phyloP scores from a whole-genome alignment of 2,797 vertebrate species.

The Limosa lapponica region DNA sequence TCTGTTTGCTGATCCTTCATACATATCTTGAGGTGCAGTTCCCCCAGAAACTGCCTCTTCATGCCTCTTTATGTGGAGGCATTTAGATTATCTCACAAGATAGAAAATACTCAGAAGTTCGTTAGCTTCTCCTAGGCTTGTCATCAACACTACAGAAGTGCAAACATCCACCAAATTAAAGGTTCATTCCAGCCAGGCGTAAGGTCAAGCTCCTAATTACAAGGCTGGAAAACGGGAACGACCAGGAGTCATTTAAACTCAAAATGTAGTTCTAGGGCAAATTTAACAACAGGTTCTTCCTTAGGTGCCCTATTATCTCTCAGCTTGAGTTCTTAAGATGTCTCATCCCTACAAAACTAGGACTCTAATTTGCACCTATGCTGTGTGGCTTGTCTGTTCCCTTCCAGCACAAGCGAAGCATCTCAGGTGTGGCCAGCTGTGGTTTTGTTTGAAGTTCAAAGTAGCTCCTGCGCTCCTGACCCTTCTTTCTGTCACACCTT shows the following conservation, averaged over 20 bases:
- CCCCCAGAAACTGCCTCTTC: not conserved
- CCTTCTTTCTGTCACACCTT: not conserved
- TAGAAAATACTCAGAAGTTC: not conserved
- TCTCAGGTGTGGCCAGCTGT: not conserved
- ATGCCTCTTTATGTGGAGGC: not conserved
- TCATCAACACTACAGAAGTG: not conserved
- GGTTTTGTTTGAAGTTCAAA: not conserved
- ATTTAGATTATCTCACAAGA: not conserved
- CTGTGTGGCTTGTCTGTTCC: not conserved
- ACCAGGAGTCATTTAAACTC: not conserved
- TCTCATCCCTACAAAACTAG: not conserved
- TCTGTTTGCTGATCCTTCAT: not conserved
- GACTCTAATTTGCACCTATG: not conserved
- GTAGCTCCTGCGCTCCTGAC: not conserved
- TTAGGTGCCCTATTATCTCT: not conserved
- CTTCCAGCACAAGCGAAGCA: not conserved
- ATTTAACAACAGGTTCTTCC: conserved; percentile 1
- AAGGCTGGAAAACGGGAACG: not conserved
- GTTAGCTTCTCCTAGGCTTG: not conserved
- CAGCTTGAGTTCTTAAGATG: conserved; percentile 1
- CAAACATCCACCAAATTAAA: conserved; percentile 8
- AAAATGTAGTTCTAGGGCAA: not conserved
- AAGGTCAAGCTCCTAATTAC: conserved; percentile 19
- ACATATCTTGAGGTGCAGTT: not conserved
- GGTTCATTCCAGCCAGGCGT: not conserved